Evolutionary conservation across 2,888 invertebrate species (phyloP), one percentile per base, ranked within the genome.

Genomic region (Cryptocheilus praepositus): DNA sequence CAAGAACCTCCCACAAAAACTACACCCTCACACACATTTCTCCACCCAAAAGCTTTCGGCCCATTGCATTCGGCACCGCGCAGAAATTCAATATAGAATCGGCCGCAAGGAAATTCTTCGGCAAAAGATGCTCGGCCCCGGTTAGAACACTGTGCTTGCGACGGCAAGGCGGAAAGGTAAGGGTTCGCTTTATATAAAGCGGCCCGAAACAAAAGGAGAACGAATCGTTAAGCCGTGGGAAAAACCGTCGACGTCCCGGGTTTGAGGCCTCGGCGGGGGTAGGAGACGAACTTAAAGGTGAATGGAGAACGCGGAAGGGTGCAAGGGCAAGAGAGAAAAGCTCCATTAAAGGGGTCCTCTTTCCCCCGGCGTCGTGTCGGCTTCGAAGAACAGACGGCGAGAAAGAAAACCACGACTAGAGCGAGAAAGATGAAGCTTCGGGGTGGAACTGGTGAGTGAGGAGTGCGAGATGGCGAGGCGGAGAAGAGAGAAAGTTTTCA

Each of bases 261-360:
- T 51, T 19, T 36, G 36, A 36, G 36, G 13, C 36, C 43, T 25
- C 28, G 52, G 25, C 25, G 59, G 19, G 11, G 61, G 58, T 22
- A 57, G 46, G 51, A 55, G 45, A 51, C 58, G 52, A 46, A 67
- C 71, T 64, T 66, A 63, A 66, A 67, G 70, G 67, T 70, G 76
- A 78, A 72, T 73, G 64, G 70, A 44, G 70, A 68, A 59, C 61
- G 66, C 46, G 67, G 57, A 58, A 62, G 61, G 63, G 71, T 61
- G 66, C 67, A 68, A 72, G 62, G 68, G 56, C 46, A 60, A 68
- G 71, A 68, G 70, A 71, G 73, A 64, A 70, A 70, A 57, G 57
- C 54, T 67, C 67, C 74, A 73, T 78, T 72, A 81, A 76, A 73
- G 53, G 65, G 71, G 51, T 67, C 61, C 71, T 61, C 63, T 67